Evolutionary conservation across 2,888 invertebrate species (phyloP).

Genomic region (Nomada flava): DNA sequence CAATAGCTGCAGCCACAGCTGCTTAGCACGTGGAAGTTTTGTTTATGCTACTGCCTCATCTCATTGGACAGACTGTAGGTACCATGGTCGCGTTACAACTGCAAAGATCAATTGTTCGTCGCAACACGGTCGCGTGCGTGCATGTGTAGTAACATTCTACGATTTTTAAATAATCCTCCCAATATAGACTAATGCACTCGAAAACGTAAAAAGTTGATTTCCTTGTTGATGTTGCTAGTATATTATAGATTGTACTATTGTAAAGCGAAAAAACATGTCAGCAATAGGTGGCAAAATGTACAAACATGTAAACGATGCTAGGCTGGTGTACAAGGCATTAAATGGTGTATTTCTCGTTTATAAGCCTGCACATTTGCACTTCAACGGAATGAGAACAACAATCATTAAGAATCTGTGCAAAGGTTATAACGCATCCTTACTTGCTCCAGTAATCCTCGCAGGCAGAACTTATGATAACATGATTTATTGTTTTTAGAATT

Average conservation of each 20-base stretch:
- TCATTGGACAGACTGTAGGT: no score
- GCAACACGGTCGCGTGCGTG: no score
- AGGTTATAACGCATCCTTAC: slow-evolving; percentile 85
- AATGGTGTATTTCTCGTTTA: slow-evolving; percentile 92
- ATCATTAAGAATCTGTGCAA: slow-evolving; percentile 88
- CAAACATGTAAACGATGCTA: slow-evolving; percentile 81
- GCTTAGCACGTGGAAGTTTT: no score
- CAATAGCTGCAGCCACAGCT: no score
- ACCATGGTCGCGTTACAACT: no score
- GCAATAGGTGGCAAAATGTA: not conserved
- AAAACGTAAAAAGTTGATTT: not conserved
- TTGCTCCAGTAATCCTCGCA: not conserved
- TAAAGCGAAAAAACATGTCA: not conserved
- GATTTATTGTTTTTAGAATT: slow-evolving; percentile 86
- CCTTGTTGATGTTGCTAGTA: not conserved
- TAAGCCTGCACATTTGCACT: slow-evolving; percentile 89
- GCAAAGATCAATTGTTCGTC: no score
- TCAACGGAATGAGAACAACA: slow-evolving; percentile 86
- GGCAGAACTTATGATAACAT: not conserved
- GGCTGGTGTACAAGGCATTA: slow-evolving; percentile 87
- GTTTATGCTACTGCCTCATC: no score
- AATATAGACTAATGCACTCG: no score
- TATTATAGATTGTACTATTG: not conserved
- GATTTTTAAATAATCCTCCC: no score
- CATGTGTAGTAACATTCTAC: no score